A percentile compares a stretch with the other conserved stretches of the same genome.
Conservation (phyloP, 2,888 invertebrate species). For the Entomobrya multifasciata region DNA sequence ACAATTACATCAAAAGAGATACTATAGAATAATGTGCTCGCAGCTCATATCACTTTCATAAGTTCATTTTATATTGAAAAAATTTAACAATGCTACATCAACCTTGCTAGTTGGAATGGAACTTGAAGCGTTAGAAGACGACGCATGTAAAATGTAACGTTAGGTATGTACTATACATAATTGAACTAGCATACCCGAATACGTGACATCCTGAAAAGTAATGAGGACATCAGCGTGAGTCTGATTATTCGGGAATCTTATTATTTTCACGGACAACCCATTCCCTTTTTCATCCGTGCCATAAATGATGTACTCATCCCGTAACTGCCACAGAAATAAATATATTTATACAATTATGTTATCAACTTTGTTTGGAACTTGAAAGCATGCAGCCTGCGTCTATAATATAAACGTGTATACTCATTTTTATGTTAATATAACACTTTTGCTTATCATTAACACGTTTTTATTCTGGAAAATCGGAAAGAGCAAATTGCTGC, state of each 20-base stretch:
- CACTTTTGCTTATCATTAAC: background rate
- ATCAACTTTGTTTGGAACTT: background rate
- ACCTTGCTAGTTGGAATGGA: too few species aligned
- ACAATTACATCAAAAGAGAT: conserved; percentile 28
- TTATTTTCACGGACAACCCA: conserved; percentile 83
- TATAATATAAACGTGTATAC: background rate
- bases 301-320: conserved; percentile 82
- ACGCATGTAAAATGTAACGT: too few species aligned
- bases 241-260: conserved; percentile 80
- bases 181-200: too few species aligned
- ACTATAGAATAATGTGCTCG: too few species aligned
- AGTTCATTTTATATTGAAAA: too few species aligned
- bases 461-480: background rate
- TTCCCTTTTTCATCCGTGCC: conserved; percentile 84
- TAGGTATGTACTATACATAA: too few species aligned
- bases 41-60: conserved; percentile 20
- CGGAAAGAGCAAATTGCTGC: background rate
- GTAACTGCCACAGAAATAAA: conserved; percentile 70
- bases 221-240: conserved; percentile 66
- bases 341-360: background rate
- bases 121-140: too few species aligned
- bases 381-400: background rate
- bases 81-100: conserved; percentile 8
- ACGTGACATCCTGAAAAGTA: conserved; percentile 47
- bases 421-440: background rate